Evolutionary conservation across 2,113 vertebrate genomes (phyloP).

Genomic region (Brachypteracias leptosomus): DNA sequence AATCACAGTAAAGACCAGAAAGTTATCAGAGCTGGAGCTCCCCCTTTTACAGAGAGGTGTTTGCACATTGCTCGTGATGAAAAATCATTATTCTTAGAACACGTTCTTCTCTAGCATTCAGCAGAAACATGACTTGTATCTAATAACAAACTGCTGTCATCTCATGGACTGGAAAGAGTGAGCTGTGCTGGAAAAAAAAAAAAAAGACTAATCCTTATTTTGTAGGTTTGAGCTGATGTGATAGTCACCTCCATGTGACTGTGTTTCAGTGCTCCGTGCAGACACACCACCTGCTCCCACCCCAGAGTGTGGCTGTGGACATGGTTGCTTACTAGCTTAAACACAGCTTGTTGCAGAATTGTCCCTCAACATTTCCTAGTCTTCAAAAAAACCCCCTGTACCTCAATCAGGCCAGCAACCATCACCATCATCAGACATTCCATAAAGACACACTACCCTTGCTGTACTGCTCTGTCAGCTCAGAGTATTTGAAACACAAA

Average conservation of each 20-base stretch:
- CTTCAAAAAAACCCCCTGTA: not conserved
- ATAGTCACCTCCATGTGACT: slow-evolving; percentile 6
- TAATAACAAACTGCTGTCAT: not conserved
- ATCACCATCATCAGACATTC: not conserved
- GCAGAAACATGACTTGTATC: not conserved
- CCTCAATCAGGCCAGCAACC: not conserved
- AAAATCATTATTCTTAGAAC: not conserved
- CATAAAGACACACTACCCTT: not conserved
- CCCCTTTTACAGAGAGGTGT: not conserved
- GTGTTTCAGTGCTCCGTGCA: not conserved
- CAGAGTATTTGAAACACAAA: not conserved
- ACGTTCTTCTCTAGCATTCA: not conserved
- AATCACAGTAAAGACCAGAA: not conserved
- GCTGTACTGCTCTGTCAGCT: not conserved
- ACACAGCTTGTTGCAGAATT: not conserved
- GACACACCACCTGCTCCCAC: not conserved
- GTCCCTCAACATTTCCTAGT: not conserved
- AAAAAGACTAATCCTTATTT: not conserved
- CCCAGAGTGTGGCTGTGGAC: not conserved
- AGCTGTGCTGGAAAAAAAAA: not conserved
- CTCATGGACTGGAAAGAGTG: not conserved
- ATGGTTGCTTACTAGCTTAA: not conserved
- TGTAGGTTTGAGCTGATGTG: slow-evolving; percentile 1
- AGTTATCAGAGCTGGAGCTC: not conserved
- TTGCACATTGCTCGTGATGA: not conserved